These are phyloP conservation scores for Parauchenoglanis ngamensis DNA, from an alignment of 2,797 vertebrate genomes.

Conservation along the genomic window DNA sequence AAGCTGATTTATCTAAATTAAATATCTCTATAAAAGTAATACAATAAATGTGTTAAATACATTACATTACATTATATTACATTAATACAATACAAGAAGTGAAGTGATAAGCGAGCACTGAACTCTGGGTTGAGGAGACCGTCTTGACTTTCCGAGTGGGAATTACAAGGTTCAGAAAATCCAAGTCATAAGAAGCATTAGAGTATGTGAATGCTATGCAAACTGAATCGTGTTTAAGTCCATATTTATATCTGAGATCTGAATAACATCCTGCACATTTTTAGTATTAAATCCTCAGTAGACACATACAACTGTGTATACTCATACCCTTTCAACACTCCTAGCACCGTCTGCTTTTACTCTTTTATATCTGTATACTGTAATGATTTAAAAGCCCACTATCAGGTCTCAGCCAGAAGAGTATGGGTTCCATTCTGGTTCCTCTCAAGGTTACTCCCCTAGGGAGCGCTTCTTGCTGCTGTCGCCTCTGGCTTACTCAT, in stretches of 20 bases:
- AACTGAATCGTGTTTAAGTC: neutral
- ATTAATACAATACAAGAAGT: neutral
- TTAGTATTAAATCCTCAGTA: neutral
- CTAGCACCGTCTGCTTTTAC: neutral
- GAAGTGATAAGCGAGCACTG: neutral
- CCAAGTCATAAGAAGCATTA: neutral
- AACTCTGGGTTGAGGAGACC: neutral
- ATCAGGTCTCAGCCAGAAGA: constrained; percentile 9
- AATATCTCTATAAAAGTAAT: neutral
- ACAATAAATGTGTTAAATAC: neutral
- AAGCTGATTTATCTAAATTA: neutral
- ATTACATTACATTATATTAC: too few species aligned
- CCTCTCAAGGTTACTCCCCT: neutral
- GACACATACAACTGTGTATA: neutral
- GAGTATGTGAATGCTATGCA: neutral
- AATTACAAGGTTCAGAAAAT: neutral
- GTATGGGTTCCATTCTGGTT: neutral
- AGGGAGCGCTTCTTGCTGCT: neutral
- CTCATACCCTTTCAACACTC: neutral
- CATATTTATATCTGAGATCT: neutral
- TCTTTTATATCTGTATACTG: neutral
- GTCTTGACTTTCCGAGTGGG: neutral
- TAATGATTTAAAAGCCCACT: neutral
- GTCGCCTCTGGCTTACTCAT: neutral
- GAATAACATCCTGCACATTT: neutral